Conservation (phyloP, 2,113 vertebrate species). For the Theropithecus gelada region DNA sequence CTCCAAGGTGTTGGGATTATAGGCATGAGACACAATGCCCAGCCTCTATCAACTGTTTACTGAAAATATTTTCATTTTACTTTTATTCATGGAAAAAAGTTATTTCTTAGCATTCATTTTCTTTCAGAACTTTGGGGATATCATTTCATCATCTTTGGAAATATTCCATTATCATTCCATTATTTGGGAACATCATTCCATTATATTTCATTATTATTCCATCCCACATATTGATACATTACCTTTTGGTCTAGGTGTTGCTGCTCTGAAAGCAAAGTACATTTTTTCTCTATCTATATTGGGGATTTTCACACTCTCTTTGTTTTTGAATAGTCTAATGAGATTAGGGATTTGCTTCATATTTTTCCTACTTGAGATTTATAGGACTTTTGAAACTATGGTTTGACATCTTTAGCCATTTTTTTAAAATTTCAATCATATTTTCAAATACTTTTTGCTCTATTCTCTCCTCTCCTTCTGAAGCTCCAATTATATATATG, state of each 20-base stretch:
- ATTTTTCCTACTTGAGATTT: neutral
- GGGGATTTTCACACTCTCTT: neutral
- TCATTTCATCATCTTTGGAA: neutral
- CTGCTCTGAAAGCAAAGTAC: neutral
- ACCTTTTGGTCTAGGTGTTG: neutral
- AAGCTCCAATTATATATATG: neutral
- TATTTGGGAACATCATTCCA: neutral
- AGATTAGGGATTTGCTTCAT: neutral
- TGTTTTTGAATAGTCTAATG: neutral
- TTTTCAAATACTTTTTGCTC: neutral
- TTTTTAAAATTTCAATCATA: neutral
- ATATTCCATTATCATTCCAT: no score
- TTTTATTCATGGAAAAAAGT: neutral
- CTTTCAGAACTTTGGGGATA: neutral
- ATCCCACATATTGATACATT: neutral
- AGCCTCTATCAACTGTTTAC: neutral
- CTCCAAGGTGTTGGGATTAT: no score
- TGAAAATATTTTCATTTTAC: neutral
- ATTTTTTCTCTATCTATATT: neutral
- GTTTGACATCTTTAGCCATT: neutral
- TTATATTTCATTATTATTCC: neutral
- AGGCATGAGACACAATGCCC: no score
- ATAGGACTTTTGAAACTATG: neutral
- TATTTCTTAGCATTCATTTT: neutral
- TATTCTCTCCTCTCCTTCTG: neutral